A percentile compares a stretch with the other conserved stretches of the same genome.
Conservation (phyloP, 2,797 vertebrate genomes). For the Gadopsis bispinosus region DNA sequence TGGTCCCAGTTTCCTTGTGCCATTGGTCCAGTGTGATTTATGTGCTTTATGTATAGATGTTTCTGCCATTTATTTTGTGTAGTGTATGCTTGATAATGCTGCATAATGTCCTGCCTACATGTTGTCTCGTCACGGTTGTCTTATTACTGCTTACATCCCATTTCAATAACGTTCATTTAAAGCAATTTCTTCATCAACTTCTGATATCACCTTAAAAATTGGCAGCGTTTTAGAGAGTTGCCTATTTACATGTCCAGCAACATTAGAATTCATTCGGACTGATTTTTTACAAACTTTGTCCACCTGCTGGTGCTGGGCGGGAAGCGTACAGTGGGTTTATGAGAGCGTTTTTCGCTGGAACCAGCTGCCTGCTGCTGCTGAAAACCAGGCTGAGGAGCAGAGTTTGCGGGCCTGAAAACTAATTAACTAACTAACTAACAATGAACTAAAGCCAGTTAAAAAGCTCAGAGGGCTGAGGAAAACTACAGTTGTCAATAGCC, state of each 20-base stretch:
- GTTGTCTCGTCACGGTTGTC: background rate
- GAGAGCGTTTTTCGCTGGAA: no score
- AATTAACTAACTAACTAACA: background rate
- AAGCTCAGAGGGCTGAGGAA: background rate
- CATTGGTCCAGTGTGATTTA: background rate
- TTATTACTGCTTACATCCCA: background rate
- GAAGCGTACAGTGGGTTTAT: no score
- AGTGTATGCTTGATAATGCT: background rate
- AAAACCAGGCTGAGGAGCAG: background rate
- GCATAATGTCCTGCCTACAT: background rate
- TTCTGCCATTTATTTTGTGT: background rate
- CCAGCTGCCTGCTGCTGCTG: background rate
- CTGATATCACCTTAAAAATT: background rate
- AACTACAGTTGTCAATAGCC: background rate
- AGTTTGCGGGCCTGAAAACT: background rate
- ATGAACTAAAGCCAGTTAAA: background rate
- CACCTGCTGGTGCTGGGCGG: background rate
- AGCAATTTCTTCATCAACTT: background rate
- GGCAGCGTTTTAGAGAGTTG: background rate
- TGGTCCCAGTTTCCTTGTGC: background rate
- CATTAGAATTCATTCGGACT: background rate
- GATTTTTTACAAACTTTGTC: background rate
- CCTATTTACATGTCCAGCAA: background rate
- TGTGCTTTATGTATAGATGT: background rate
- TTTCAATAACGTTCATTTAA: background rate